phyloP scores from a whole-genome alignment of 2,888 invertebrate species.

The Petrolisthes manimaculis region DNA sequence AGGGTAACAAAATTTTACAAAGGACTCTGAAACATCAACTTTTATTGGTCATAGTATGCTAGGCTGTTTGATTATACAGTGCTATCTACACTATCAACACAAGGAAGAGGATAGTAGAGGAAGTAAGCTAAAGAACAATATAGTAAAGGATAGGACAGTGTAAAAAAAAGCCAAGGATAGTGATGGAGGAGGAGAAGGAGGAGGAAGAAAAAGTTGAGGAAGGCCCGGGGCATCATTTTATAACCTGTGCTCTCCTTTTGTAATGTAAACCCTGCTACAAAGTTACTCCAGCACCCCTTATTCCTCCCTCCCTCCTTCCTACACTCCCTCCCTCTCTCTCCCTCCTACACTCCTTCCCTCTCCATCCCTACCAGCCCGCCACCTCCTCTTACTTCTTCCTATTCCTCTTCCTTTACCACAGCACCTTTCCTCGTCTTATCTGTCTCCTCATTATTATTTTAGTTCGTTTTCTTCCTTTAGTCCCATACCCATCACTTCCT shows the following conservation, averaged over 20 bases:
- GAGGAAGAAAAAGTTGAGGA: constrained; percentile 33
- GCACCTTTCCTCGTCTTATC: background rate
- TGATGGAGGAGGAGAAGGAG: background rate
- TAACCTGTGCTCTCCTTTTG: constrained; percentile 26
- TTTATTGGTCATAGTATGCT: background rate
- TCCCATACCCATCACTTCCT: background rate
- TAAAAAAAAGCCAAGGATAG: background rate
- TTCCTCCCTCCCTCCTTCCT: background rate
- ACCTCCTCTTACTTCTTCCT: background rate
- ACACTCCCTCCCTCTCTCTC: constrained; percentile 7
- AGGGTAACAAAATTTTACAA: background rate
- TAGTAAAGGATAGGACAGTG: background rate
- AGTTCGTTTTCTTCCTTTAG: background rate
- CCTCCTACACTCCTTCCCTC: background rate
- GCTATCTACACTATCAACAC: too few species aligned
- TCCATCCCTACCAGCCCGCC: background rate
- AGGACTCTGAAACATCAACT: too few species aligned
- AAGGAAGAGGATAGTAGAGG: background rate
- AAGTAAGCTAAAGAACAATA: background rate
- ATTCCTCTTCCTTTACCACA: background rate
- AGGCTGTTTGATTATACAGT: background rate
- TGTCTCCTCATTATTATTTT: background rate
- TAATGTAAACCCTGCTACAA: constrained; percentile 32
- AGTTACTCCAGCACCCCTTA: constrained; percentile 29
- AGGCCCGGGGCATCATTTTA: constrained; percentile 33